Percentiles rank a stretch among this genome's conserved stretches.
phyloP scores from a whole-genome alignment of 2,888 invertebrate genomes.

The Epistrophella euchroma region DNA sequence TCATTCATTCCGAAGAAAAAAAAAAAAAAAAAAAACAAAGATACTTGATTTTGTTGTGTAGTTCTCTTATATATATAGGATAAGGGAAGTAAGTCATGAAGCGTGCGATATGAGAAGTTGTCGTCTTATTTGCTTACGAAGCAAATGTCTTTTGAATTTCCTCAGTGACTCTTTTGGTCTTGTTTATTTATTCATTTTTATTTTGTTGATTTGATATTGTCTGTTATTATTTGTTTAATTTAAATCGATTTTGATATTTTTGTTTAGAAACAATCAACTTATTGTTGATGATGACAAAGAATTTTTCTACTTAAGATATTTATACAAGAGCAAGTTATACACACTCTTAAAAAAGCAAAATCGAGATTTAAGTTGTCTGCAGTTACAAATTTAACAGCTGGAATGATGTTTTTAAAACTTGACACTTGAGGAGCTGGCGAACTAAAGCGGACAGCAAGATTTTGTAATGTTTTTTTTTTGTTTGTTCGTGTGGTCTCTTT shows the following conservation, averaged over 20 bases:
- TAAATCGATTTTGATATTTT: constrained; percentile 62
- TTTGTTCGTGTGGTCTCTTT: no score
- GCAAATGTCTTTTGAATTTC: constrained; percentile 3
- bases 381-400: no score
- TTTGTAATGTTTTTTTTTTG: no score
- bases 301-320: background rate
- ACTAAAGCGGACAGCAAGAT: no score
- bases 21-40: no score
- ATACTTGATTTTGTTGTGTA: background rate
- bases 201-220: constrained; percentile 47
- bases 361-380: no score
- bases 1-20: constrained; percentile 47
- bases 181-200: constrained; percentile 1
- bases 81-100: background rate
- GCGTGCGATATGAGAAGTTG: background rate
- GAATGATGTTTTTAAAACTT: no score
- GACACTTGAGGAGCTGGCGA: no score
- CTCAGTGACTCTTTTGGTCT: constrained; percentile 17
- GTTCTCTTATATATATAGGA: background rate
- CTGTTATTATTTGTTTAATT: constrained; percentile 59
- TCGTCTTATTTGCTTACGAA: constrained; percentile 3
- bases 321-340: no score
- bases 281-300: constrained; percentile 24
- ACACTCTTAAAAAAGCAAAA: no score
- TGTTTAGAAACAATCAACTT: constrained; percentile 51